Conservation (phyloP, 2,113 vertebrate genomes). For the Nematolebias whitei region DNA sequence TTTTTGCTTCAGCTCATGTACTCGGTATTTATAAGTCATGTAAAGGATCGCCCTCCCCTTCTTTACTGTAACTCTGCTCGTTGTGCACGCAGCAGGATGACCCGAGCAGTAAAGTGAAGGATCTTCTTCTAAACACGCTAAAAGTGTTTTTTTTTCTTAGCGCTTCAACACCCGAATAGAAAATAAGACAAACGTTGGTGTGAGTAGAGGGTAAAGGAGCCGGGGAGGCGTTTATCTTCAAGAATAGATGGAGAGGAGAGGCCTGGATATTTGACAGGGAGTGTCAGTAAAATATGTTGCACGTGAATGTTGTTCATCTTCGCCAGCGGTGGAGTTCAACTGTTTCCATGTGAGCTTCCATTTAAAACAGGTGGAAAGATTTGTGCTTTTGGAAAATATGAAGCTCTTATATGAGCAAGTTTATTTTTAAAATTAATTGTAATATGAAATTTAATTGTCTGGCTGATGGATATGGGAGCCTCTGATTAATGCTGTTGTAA, state of each 20-base stretch:
- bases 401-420: neutral
- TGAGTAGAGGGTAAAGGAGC: conserved; percentile 30
- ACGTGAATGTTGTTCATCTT: conserved; percentile 16
- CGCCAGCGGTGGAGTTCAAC: neutral
- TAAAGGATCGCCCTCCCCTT: neutral
- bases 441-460: neutral
- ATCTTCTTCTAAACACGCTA: conserved; percentile 63
- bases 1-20: neutral
- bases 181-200: conserved; percentile 21
- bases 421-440: neutral
- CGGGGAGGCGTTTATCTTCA: conserved; percentile 25
- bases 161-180: conserved; percentile 14
- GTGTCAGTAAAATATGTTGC: conserved; percentile 11
- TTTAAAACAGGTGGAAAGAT: neutral
- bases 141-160: conserved; percentile 44
- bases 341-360: conserved; percentile 7
- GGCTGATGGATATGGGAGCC: neutral
- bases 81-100: conserved; percentile 59
- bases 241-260: conserved; percentile 22
- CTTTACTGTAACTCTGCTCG: conserved; percentile 25
- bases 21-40: conserved; percentile 8
- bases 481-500: no score
- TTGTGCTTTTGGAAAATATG: conserved; percentile 8
- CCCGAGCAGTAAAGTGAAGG: conserved; percentile 45
- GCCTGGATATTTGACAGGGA: conserved; percentile 9